Percentiles rank a stretch among this genome's conserved stretches.
Evolutionary conservation across 1,140 invertebrate species (phyloP).

Genomic region (Dendrolimus punctatus): DNA sequence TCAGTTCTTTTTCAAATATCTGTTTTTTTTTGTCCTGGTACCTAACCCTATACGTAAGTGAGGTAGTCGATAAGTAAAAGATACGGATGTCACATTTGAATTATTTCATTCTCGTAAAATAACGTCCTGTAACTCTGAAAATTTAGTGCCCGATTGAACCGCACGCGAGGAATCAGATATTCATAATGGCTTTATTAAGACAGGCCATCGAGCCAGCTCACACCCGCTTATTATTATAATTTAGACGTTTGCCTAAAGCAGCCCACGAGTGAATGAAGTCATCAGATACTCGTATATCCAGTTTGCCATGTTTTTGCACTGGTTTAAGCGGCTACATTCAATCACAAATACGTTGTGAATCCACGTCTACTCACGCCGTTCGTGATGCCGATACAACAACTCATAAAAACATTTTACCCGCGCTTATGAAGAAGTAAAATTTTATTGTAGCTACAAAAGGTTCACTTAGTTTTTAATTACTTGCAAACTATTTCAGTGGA

Average conservation of each 20-base stretch:
- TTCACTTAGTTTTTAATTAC: conserved; percentile 1
- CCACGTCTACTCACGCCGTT: no score
- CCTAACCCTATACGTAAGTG: conserved; percentile 2
- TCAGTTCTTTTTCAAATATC: no score
- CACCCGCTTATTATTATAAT: conserved; percentile 71
- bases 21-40: no score
- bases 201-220: conserved; percentile 52
- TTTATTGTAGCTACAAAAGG: background rate
- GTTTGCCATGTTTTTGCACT: conserved; percentile 7
- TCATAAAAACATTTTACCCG: no score
- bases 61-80: conserved; percentile 17
- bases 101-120: conserved; percentile 21
- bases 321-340: background rate
- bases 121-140: conserved; percentile 33
- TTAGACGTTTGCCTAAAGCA: conserved; percentile 68
- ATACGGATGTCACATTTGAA: conserved; percentile 21
- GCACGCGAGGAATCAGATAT: conserved; percentile 53
- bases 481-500: background rate
- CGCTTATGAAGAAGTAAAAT: no score
- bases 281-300: conserved; percentile 27
- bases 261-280: conserved; percentile 58
- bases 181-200: conserved; percentile 71
- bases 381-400: no score
- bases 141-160: conserved; percentile 38
- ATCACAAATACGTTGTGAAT: no score